Base-by-base conservation (phyloP, 2,888 invertebrate species). In the Phyllotreta cruciferae region DNA sequence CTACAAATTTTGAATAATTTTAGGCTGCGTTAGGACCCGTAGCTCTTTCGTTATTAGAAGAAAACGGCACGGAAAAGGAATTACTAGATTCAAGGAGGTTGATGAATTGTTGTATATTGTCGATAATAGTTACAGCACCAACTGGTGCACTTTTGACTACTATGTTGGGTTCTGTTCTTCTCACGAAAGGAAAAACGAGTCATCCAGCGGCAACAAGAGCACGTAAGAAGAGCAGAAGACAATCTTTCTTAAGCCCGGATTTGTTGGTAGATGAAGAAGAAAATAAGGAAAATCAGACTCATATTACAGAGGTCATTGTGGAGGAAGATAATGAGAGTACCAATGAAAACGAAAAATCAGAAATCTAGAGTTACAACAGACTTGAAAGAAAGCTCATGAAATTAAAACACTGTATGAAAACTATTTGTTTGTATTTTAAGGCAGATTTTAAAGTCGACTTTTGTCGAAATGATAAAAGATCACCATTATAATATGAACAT, bases 101-200 rank as follows among this genome's bases (percentile, higher is more conserved):
- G 13, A 83, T 94, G 74, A 92, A 90, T 62, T 82, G 93, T 58
- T 90, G 92, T 76, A 88, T 94, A 34, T 82, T 95, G 66, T 93
- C 93, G 14, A 93, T 93, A 68, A 86, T 95, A 38, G 81, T 96
- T 63, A 93, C 94, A 0, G 94, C 93, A 0, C 93, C 95, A 0
- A 83, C 90, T 1, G 93, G 93, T 0, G 93, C 93, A 11, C 90
- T 94, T 66, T 81, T 93, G 57, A 94, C 94, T 67, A 90, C 92
- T 0, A 77, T 93, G n/a, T 84, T 88, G 0, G 70, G 70, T 8
- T 68, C 70, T 1, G 62, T 60, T 38, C 62, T 70, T 6, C 50
- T 70, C 14, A 70, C 70, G 7, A 57, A 69, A 76, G 87, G 62
- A 86, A 88, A 82, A 88, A 88, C 83, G 13, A 37, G 6, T 91